Percentiles rank a stretch among this genome's conserved stretches.
These are phyloP conservation scores for Lepidochrysops patricia DNA, from an alignment of 2,888 invertebrate genomes.

Conservation along the genomic window DNA sequence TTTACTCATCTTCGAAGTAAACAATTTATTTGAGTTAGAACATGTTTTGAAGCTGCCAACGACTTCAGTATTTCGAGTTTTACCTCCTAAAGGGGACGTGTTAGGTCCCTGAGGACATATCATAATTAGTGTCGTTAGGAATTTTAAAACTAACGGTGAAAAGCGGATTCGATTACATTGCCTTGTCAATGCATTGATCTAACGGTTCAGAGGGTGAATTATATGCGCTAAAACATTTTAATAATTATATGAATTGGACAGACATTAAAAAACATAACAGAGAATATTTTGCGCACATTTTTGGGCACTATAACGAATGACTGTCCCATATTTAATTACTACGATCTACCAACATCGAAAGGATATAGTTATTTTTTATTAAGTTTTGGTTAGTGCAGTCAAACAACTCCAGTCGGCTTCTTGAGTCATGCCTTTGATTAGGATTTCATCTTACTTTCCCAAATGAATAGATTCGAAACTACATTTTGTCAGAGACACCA, in stretches of 20 bases:
- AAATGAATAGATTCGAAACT: background rate
- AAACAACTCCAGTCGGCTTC: too few relatives aligned
- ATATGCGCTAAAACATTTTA: too few relatives aligned
- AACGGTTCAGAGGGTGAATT: too few relatives aligned
- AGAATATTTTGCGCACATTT: too few relatives aligned
- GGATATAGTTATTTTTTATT: too few relatives aligned
- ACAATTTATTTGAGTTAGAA: slow-evolving; percentile 5
- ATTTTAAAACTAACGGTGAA: background rate
- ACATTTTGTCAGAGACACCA: background rate
- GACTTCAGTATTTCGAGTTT: background rate
- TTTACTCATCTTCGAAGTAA: slow-evolving; percentile 9
- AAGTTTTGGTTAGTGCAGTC: too few relatives aligned
- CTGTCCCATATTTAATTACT: too few relatives aligned
- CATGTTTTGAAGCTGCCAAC: background rate
- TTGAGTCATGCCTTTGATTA: background rate
- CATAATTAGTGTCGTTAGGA: background rate
- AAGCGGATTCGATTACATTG: background rate
- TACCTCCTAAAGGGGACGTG: background rate
- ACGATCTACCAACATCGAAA: too few relatives aligned
- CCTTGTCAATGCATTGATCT: background rate
- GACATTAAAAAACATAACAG: too few relatives aligned
- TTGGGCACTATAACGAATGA: too few relatives aligned
- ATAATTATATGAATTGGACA: too few relatives aligned
- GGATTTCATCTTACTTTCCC: background rate
- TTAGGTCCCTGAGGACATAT: background rate